Base-by-base conservation (phyloP, 2,113 vertebrate species). In the Elephantulus edwardii region DNA sequence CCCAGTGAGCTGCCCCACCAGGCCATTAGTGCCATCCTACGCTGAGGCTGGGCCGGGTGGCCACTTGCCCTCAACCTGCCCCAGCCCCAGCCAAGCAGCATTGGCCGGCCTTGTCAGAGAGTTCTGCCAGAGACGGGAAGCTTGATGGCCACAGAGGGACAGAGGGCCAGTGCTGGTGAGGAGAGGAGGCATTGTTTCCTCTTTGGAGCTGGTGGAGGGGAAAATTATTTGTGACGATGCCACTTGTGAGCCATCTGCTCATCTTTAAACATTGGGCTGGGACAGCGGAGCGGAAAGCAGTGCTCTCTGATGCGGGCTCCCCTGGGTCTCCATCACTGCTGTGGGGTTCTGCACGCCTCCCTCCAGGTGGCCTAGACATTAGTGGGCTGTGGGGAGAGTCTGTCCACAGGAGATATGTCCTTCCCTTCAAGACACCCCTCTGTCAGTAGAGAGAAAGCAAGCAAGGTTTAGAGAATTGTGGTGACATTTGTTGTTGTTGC, bases 151-250 rank as follows among this genome's bases (percentile, higher is more conserved):
- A 26, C 33, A 24, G 26, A 46, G 64, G 93, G 54, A 42, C 19
- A 1, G 40, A 83, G 56, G 96, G 74, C 88, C 82, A 83, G 92
- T 66, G n/a, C 70, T 91, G 33, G 66, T 38, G 83, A 77, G 64
- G 76, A 74, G 88, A 52, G 33, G 75, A 78, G 77, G 48, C 77
- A 88, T 96, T 94, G 95, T 93, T 89, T 77, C 84, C 85, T 87
- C 93, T 96, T 95, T 90, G 88, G 97, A 93, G 94, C 95, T 97
- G 96, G 95, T 72, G 86, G 93, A 97, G 92, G 93, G 93, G 96
- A 97, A 97, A 97, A 97, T 96, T 94, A 95, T 95, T 95, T 95
- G 96, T 95, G 83, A 78, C 83, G n/a, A 54, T 76, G 93, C 92
- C 28, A 38, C 89, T 84, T 40, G 74, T 1, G 66, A 24, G 76